Conservation (phyloP, 1,140 invertebrate species). For the Ctenoplectra terminalis region DNA sequence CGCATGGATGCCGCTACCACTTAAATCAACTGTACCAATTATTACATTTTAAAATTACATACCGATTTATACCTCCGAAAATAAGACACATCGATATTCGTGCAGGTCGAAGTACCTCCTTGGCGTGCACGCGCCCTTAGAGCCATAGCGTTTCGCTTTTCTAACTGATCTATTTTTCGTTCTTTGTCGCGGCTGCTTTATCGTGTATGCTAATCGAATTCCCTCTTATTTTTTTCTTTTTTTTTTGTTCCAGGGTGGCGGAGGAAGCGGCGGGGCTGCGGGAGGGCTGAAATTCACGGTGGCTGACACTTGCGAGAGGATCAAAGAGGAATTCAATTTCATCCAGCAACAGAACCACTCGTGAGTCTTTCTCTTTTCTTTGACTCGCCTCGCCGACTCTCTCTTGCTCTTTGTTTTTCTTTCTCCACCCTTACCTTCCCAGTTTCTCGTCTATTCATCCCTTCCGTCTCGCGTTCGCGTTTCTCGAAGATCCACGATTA, state of each 20-base stretch:
- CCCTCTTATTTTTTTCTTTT: slow-evolving; percentile 66
- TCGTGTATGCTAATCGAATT: slow-evolving; percentile 75
- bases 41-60: no score
- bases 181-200: slow-evolving; percentile 50
- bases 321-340: slow-evolving; percentile 99
- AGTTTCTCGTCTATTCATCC: slow-evolving; percentile 43
- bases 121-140: no score
- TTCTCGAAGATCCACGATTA: slow-evolving; percentile 66
- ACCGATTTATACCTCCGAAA: no score
- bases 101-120: neutral
- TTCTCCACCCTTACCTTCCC: neutral
- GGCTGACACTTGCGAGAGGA: slow-evolving; percentile 97
- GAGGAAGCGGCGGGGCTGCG: slow-evolving; percentile 91
- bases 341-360: slow-evolving; percentile 99
- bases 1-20: no score
- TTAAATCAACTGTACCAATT: no score
- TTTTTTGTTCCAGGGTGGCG: slow-evolving; percentile 89
- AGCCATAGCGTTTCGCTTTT: no score
- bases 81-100: no score
- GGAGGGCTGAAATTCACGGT: slow-evolving; percentile 95
- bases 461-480: slow-evolving; percentile 44
- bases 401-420: slow-evolving; percentile 29
- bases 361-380: slow-evolving; percentile 87
- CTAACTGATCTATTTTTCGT: slow-evolving; percentile 21
- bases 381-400: slow-evolving; percentile 26